Evolutionary conservation across 1,140 invertebrate species (phyloP).

Genomic region (Telenomus remus): DNA sequence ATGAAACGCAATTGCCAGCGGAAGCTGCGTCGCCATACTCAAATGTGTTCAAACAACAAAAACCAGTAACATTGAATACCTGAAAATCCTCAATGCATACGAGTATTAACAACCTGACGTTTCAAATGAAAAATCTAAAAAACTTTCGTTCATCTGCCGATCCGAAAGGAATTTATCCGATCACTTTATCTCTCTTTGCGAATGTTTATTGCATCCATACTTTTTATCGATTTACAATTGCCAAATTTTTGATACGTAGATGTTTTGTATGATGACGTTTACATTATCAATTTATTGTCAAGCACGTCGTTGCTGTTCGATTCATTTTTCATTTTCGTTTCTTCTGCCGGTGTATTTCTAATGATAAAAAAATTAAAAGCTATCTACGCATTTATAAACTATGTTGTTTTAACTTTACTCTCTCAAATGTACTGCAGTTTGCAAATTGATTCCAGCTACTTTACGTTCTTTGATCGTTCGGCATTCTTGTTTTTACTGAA

Average conservation of each 20-base stretch:
- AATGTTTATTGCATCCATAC: conserved; percentile 28
- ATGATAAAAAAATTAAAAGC: too few relatives aligned
- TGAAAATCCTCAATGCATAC: conserved; percentile 60
- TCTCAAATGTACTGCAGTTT: too few relatives aligned
- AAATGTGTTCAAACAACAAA: conserved; percentile 75
- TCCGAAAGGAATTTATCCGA: conserved; percentile 61
- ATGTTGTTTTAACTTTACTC: too few relatives aligned
- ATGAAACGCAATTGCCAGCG: conserved; percentile 67
- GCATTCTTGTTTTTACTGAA: background rate
- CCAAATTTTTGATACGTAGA: conserved; percentile 46
- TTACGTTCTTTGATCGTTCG: too few relatives aligned
- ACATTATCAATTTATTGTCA: conserved; percentile 28
- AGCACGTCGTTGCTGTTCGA: background rate
- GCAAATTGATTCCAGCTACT: too few relatives aligned
- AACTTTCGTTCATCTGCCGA: conserved; percentile 64
- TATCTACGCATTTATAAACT: too few relatives aligned
- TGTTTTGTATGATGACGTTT: conserved; percentile 37
- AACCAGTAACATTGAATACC: conserved; percentile 57
- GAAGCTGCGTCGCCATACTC: conserved; percentile 70
- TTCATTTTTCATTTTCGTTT: too few relatives aligned
- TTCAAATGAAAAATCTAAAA: too few relatives aligned
- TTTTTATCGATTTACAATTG: conserved; percentile 47
- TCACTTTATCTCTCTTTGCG: conserved; percentile 1
- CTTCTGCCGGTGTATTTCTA: too few relatives aligned
- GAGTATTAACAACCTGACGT: conserved; percentile 31